Base-by-base conservation (phyloP, 2,113 vertebrate species). In the Zosterops lateralis region DNA sequence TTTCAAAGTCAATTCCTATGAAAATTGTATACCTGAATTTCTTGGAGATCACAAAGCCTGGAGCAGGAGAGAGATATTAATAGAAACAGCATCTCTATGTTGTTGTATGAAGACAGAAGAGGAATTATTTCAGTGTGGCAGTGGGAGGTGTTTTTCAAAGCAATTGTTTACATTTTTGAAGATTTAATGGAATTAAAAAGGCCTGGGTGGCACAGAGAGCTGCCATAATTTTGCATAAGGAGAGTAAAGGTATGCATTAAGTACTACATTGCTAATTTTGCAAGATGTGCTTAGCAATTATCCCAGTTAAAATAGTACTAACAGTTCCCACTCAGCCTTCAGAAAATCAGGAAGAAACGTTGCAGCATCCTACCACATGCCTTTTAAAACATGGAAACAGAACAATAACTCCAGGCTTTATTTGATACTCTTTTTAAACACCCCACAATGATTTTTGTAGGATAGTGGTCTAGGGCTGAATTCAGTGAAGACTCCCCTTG, bases 101-200 rank as follows among this genome's bases (percentile, higher is more conserved):
- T 86, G 60, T 62, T 79, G 8, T 14, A 11, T 32, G 51, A 83
- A 91, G 74, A 20, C 34, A 83, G 93, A 72, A 76, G 42, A 82
- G 58, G 4, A 90, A 50, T 64, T 90, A 68, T 87, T 89, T 79
- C 50, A 56, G 36, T 54, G 54, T 83, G 78, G 53, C 71, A 90
- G 79, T 86, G 84, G 82, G 40, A 94, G 79, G 44, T 90, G 68
- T 53, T 90, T 95, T 89, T 92, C 90, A 91, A 86, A 95, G 58
- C 50, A 76, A 19, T 74, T 91, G 56, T 74, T 90, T 74, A 83
- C 60, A 40, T 85, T 85, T 90, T 84, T 83, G 4, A 93, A 75
- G 67, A 47, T 71, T 38, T 87, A 44, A 51, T 48, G 29, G 44
- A 91, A 28, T 77, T 74, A 11, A 56, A 79, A 80, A 62, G 66